Conservation (phyloP, 2,113 vertebrate genomes). For the Mormoops blainvillei region DNA sequence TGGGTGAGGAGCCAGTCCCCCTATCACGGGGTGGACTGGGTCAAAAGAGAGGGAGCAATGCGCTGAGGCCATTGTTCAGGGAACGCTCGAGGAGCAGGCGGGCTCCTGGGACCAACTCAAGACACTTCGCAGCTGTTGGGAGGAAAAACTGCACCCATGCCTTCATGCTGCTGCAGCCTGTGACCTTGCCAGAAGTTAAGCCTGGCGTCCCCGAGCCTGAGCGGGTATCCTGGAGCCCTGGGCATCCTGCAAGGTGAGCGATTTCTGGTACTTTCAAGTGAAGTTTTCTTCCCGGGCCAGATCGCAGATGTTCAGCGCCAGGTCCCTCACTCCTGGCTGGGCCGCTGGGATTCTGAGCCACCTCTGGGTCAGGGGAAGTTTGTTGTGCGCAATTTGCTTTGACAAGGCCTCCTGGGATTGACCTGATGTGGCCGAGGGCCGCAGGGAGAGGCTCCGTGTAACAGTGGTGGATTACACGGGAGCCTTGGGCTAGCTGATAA, state of each 20-base stretch:
- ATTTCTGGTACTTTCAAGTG: accelerated
- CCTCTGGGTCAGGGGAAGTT: background rate
- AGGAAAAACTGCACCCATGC: background rate
- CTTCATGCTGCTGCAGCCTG: background rate
- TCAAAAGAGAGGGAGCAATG: background rate
- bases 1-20: background rate
- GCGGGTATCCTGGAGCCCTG: background rate
- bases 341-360: too few species aligned
- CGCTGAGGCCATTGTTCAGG: background rate
- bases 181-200: background rate
- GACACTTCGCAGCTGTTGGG: background rate
- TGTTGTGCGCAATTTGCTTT: background rate
- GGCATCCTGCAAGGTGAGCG: background rate
- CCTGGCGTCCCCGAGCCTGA: background rate
- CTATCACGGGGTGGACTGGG: background rate
- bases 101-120: background rate
- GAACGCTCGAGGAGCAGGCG: background rate
- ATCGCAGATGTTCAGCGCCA: background rate
- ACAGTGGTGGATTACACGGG: background rate
- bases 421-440: accelerated
- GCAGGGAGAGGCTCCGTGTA: background rate
- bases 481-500: background rate
- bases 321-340: too few species aligned
- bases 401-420: background rate
- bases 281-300: background rate